Percentiles rank a stretch among this genome's conserved stretches.
phyloP scores from a whole-genome alignment of 2,888 invertebrate genomes.

The Spodoptera picta region DNA sequence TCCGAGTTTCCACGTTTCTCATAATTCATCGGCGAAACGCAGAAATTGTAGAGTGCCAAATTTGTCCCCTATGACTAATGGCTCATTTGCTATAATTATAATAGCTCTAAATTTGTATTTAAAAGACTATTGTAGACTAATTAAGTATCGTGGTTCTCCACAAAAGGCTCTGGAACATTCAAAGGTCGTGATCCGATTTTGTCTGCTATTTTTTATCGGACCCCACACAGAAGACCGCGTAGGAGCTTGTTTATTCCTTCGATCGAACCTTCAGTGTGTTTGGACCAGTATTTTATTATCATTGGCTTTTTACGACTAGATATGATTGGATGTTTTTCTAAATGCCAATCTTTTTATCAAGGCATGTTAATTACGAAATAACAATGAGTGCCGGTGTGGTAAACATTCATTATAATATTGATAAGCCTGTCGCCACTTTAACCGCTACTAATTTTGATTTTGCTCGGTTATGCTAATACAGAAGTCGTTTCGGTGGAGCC shows the following conservation, averaged over 20 bases:
- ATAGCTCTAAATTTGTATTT: too few species aligned
- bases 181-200: conserved; percentile 48
- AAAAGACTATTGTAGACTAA: conserved; percentile 5
- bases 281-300: conserved; percentile 37
- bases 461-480: conserved; percentile 63
- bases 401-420: conserved; percentile 40
- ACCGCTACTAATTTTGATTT: conserved; percentile 33
- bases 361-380: conserved; percentile 37
- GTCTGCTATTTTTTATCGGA: conserved; percentile 41
- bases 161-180: conserved; percentile 19
- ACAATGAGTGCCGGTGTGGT: conserved; percentile 32
- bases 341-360: conserved; percentile 20
- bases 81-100: not conserved
- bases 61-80: conserved; percentile 3
- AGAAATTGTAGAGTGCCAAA: conserved; percentile 32
- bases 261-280: conserved; percentile 20
- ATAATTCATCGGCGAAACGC: conserved; percentile 14
- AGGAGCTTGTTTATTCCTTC: conserved; percentile 60
- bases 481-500: conserved; percentile 45
- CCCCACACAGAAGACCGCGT: conserved; percentile 49
- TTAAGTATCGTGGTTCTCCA: conserved; percentile 19
- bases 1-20: conserved; percentile 6
- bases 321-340: conserved; percentile 14
- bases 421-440: conserved; percentile 19
- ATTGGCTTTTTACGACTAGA: conserved; percentile 38